Evolutionary conservation across 2,797 vertebrate species (phyloP), one percentile per base, ranked within the genome.

Genomic region (Telmatherina bonti): DNA sequence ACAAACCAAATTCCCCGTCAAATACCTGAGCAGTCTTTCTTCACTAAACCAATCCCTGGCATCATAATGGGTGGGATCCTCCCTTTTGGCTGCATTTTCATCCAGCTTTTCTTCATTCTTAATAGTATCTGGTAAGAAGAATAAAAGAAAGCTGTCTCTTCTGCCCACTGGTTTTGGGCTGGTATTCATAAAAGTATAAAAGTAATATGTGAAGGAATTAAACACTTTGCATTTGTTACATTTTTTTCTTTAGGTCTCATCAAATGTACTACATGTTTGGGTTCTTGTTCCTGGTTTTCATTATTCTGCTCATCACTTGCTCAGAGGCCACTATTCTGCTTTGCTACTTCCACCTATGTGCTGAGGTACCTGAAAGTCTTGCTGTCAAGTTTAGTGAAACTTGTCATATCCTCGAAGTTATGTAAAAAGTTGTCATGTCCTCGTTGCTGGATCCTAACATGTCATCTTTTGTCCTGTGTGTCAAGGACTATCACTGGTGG

Each of bases 241-340:
- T 53, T 53, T 31, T 66, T 26, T 72, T 16, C 76, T 82, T 66
- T 85, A 98, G 96, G 96, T 98, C 96, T 83, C 96, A 97, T 92
- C 96, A 98, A 90, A 96, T 96, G 95, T 98, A 97, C 88, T 97
- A 96, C 89, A 97, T 98, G 96, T 97, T 97, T 82, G 96, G 95
- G 13, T 97, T 98, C 90, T 93, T 98, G 62, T 97, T 98, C 86
- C 91, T 99, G 82, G 94, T 97, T 74, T 98, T 97, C 88, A 95
- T 98, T 75, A 97, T 98, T 79, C 93, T 97, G 36, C 92, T 97
- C 76, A 98, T 98, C 84, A 98, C 95, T 0, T 97, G 96, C 89
- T 98, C 96, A 0, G 96, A 98, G 89, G 96, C 96, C 74, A 96
- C 96, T 9, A 92, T 97, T 86, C 88, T 99, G 81, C 94, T 97